These are phyloP conservation scores for Peromyscus nudipes DNA, from an alignment of 2,797 vertebrate species.

Conservation along the genomic window DNA sequence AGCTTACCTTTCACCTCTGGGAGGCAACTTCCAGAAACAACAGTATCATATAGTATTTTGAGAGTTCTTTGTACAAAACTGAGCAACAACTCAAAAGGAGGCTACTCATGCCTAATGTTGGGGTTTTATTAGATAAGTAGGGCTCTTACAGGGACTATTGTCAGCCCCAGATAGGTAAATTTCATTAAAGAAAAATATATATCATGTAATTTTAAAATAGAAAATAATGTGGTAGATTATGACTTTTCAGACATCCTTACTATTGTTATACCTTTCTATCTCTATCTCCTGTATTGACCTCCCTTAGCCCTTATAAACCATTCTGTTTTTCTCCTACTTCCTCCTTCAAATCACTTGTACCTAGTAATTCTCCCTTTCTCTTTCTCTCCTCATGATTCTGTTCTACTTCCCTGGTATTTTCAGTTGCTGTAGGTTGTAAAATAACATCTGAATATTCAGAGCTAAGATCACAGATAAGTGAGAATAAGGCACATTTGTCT, in stretches of 20 bases:
- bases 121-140: background rate
- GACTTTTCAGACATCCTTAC: background rate
- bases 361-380: background rate
- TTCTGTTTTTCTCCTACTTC: background rate
- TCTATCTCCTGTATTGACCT: background rate
- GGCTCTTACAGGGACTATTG: background rate
- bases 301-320: background rate
- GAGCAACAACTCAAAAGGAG: background rate
- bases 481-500: background rate
- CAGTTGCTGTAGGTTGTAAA: background rate
- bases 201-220: background rate
- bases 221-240: background rate
- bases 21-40: background rate
- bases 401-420: background rate
- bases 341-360: background rate
- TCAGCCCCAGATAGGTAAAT: background rate
- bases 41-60: background rate
- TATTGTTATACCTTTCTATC: background rate
- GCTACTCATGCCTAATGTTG: background rate
- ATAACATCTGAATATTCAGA: background rate
- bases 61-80: background rate
- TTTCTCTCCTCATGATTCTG: background rate
- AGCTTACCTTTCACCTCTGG: background rate
- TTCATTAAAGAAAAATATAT: background rate
- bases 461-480: background rate